Conservation (phyloP, 2,888 invertebrate species). For the Eupithecia dodoneata region DNA sequence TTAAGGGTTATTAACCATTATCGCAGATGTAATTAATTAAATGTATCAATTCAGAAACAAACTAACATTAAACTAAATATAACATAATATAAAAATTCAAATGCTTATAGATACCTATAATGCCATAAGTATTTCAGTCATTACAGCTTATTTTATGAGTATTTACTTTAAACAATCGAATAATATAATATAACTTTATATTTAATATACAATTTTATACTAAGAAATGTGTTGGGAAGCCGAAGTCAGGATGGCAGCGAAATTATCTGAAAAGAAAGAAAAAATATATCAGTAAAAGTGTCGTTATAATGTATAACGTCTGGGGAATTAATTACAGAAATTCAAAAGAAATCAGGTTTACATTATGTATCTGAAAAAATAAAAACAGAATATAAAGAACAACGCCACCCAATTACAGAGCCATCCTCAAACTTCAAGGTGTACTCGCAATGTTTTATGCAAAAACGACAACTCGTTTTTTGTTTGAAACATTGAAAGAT, state of each 20-base stretch:
- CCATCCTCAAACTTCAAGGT: constrained; percentile 26
- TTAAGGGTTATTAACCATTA: background rate
- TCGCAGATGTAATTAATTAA: background rate
- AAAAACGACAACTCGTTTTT: constrained; percentile 38
- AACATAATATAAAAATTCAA: constrained; percentile 66
- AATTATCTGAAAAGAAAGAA: constrained; percentile 67
- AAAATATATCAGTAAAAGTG: constrained; percentile 33
- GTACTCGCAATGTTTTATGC: constrained; percentile 29
- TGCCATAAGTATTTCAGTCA: constrained; percentile 73
- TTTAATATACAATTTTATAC: constrained; percentile 26
- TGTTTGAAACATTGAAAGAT: constrained; percentile 67
- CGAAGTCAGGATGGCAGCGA: constrained; percentile 51
- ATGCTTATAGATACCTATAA: constrained; percentile 71
- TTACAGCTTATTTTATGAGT: constrained; percentile 73
- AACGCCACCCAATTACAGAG: constrained; percentile 19
- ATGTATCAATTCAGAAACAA: constrained; percentile 23
- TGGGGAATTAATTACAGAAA: background rate
- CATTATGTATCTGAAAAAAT: background rate
- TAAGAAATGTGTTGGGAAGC: constrained; percentile 59
- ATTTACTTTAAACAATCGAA: constrained; percentile 58
- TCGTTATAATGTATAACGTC: background rate
- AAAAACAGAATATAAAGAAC: background rate
- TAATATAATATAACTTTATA: constrained; percentile 37
- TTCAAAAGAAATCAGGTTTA: background rate
- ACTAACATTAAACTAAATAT: constrained; percentile 45